These are phyloP conservation scores for Chloropsis hardwickii DNA, from an alignment of 2,113 vertebrate genomes.

Conservation along the genomic window DNA sequence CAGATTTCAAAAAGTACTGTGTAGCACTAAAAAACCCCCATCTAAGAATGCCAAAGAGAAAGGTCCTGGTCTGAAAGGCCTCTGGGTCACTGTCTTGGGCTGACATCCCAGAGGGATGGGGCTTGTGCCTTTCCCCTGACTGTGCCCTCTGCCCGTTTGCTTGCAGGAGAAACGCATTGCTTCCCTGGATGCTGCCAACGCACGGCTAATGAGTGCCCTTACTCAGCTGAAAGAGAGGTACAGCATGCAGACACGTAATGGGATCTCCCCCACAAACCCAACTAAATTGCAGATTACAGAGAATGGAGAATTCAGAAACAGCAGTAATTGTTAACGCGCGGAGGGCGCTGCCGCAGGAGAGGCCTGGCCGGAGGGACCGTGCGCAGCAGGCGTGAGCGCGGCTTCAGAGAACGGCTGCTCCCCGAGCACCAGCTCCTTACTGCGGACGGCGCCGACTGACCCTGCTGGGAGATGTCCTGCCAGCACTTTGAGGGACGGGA, in stretches of 20 bases:
- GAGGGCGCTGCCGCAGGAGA: slow-evolving; percentile 55
- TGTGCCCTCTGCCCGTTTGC: not conserved
- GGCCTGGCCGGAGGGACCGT: slow-evolving; percentile 57
- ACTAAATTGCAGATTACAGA: slow-evolving; percentile 99
- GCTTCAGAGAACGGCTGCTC: slow-evolving; percentile 56
- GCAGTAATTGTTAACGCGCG: slow-evolving; percentile 92
- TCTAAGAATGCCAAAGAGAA: not conserved
- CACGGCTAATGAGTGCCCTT: slow-evolving; percentile 95
- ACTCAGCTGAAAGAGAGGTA: slow-evolving; percentile 99
- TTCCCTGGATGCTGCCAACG: slow-evolving; percentile 93
- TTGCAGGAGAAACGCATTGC: slow-evolving; percentile 95
- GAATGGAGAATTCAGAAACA: slow-evolving; percentile 98
- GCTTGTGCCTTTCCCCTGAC: not conserved
- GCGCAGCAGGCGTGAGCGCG: slow-evolving; percentile 48
- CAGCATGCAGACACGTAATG: slow-evolving; percentile 98
- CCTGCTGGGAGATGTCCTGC: slow-evolving; percentile 31
- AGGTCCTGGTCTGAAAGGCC: not conserved
- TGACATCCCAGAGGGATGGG: not conserved
- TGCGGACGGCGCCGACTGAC: slow-evolving; percentile 67
- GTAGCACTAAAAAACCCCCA: rapidly evolving
- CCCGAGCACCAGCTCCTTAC: slow-evolving; percentile 45
- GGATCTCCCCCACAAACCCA: slow-evolving; percentile 98
- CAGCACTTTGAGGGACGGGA: slow-evolving; percentile 49
- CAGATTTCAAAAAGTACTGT: rapidly evolving
- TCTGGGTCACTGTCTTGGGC: not conserved